phyloP scores from a whole-genome alignment of 2,888 invertebrate genomes.

The Willowsia nigromaculata region DNA sequence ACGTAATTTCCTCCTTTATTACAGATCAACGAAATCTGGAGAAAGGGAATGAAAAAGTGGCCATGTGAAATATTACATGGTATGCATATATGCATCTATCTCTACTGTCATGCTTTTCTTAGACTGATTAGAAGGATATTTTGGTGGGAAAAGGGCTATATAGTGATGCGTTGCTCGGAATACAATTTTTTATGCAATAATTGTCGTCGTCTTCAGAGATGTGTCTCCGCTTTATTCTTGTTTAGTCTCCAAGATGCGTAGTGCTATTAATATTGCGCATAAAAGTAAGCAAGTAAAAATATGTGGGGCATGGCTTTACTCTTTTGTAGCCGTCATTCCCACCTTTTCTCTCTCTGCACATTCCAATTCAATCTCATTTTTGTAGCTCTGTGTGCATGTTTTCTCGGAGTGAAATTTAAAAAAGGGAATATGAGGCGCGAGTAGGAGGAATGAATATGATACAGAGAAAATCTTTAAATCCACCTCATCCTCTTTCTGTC shows the following conservation, averaged over 20 bases:
- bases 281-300: not conserved
- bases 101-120: not conserved
- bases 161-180: not conserved
- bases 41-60: slow-evolving; percentile 1
- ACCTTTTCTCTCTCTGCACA: not conserved
- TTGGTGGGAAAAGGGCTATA: not conserved
- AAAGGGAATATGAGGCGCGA: not conserved
- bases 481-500: not conserved
- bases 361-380: not conserved
- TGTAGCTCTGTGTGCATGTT: not conserved
- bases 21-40: slow-evolving; percentile 19
- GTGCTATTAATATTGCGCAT: not conserved
- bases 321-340: slow-evolving; percentile 3
- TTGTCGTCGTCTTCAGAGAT: not conserved
- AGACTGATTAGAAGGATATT: not conserved
- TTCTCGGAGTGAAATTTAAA: not conserved
- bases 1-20: slow-evolving; percentile 17
- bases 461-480: slow-evolving; percentile 16
- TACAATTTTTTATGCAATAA: slow-evolving; percentile 3
- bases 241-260: not conserved
- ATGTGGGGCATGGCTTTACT: slow-evolving; percentile 17
- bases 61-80: not conserved
- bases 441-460: slow-evolving; percentile 1
- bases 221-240: not conserved
- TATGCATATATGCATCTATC: too few relatives aligned